Evolutionary conservation across 1,140 invertebrate genomes (phyloP).

Genomic region (Trichomalopsis sarcophagae): DNA sequence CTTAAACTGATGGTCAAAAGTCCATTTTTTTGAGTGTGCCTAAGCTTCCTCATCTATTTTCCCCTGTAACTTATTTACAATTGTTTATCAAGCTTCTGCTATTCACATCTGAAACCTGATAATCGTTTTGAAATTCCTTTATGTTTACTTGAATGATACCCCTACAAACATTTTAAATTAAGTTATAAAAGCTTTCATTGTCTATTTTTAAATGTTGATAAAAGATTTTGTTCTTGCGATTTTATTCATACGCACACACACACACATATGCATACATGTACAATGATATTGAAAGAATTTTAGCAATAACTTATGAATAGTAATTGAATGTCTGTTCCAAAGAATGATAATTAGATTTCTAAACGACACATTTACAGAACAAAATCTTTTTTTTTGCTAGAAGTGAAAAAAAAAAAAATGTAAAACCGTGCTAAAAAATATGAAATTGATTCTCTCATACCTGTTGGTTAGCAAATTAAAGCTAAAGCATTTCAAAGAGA

Average conservation of each 20-base stretch:
- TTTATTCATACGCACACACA: not conserved
- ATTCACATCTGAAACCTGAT: constrained; percentile 1
- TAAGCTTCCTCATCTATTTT: constrained; percentile 27
- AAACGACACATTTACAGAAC: not conserved
- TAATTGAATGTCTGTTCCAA: no score
- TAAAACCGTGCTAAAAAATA: constrained; percentile 60
- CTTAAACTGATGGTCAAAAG: not conserved
- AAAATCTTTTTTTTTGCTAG: not conserved
- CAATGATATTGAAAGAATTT: not conserved
- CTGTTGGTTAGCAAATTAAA: constrained; percentile 43
- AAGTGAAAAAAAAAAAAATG: not conserved
- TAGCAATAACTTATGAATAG: no score
- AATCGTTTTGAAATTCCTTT: constrained; percentile 15
- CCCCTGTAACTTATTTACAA: constrained; percentile 5
- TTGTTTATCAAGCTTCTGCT: constrained; percentile 16
- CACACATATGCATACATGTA: not conserved
- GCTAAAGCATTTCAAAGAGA: constrained; percentile 12
- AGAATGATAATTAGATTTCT: not conserved
- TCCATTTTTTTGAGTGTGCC: not conserved
- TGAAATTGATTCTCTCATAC: constrained; percentile 71
- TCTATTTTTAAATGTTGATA: constrained; percentile 2
- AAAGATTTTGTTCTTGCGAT: constrained; percentile 23
- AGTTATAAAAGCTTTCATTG: constrained; percentile 3
- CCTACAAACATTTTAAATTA: not conserved
- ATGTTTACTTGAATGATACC: constrained; percentile 12